A percentile compares a stretch with the other conserved stretches of the same genome.
phyloP scores from a whole-genome alignment of 2,888 invertebrate species.

The Chrysolina haemoptera region DNA sequence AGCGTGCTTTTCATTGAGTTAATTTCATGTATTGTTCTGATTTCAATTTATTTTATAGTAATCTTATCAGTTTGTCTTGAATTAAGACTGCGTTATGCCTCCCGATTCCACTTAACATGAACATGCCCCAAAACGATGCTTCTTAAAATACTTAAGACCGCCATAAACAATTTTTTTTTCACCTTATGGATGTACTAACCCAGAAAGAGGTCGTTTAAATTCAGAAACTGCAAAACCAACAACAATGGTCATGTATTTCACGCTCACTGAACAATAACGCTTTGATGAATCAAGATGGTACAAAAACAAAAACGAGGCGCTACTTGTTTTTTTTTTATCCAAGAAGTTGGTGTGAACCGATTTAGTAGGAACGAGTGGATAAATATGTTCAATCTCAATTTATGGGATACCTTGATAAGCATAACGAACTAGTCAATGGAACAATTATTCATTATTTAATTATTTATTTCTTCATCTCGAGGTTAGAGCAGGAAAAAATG shows the following conservation, averaged over 20 bases:
- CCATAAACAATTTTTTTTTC: conserved; percentile 6
- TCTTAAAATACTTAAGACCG: background rate
- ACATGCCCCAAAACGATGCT: background rate
- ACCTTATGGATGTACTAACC: conserved; percentile 36
- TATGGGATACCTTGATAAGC: background rate
- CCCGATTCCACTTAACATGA: background rate
- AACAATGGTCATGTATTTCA: conserved; percentile 44
- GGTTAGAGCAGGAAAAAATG: no score
- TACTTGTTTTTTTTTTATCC: background rate
- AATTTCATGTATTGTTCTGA: background rate
- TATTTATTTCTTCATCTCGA: no score
- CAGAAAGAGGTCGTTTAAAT: conserved; percentile 34
- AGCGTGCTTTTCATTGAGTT: background rate
- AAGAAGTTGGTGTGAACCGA: background rate
- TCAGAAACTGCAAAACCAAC: conserved; percentile 37
- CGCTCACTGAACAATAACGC: conserved; percentile 41
- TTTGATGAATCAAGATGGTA: conserved; percentile 22
- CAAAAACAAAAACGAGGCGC: conserved; percentile 12
- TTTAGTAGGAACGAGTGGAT: background rate
- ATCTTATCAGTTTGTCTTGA: background rate
- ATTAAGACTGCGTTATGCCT: background rate
- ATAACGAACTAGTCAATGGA: background rate
- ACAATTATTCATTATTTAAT: no score
- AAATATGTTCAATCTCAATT: conserved; percentile 1
- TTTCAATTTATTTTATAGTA: background rate